Evolutionary conservation across 2,797 vertebrate genomes (phyloP).

Genomic region (Tamandua tetradactyla): DNA sequence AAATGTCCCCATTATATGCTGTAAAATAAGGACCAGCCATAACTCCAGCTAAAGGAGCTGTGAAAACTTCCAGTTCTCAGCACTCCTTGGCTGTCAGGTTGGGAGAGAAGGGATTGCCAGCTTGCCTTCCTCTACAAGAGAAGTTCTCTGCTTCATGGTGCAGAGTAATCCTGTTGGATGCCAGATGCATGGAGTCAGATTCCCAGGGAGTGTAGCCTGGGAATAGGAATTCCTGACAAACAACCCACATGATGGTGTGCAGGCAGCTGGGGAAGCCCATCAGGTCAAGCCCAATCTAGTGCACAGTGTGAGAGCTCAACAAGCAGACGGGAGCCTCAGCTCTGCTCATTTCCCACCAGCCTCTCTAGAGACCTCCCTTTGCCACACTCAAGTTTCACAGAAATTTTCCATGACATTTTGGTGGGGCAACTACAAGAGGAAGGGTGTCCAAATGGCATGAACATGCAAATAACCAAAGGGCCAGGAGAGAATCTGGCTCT

Average conservation of each 20-base stretch:
- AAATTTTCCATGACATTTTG: slow-evolving; percentile 60
- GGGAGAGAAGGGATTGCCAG: too few relatives aligned
- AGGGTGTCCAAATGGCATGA: background rate
- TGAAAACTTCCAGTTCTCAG: background rate
- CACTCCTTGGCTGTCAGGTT: background rate
- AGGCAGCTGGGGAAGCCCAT: background rate
- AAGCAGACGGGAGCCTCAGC: slow-evolving; percentile 15
- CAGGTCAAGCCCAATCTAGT: background rate
- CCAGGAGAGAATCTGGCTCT: background rate
- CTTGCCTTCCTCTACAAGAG: background rate
- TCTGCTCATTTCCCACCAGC: slow-evolving; percentile 26
- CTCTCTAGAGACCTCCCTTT: slow-evolving; percentile 34
- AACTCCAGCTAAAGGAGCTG: background rate
- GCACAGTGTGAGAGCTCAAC: background rate
- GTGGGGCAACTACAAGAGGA: background rate
- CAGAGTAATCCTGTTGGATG: background rate
- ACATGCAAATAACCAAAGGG: slow-evolving; percentile 9
- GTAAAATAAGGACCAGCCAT: background rate
- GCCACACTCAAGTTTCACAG: slow-evolving; percentile 21
- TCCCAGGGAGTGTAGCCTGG: background rate
- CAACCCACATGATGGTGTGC: background rate
- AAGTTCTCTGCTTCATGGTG: background rate
- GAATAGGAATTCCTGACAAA: slow-evolving; percentile 48
- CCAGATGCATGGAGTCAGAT: background rate
- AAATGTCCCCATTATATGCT: background rate